Percentiles rank a stretch among this genome's conserved stretches.
phyloP scores from a whole-genome alignment of 2,797 vertebrate genomes.

The Limnodromus scolopaceus region DNA sequence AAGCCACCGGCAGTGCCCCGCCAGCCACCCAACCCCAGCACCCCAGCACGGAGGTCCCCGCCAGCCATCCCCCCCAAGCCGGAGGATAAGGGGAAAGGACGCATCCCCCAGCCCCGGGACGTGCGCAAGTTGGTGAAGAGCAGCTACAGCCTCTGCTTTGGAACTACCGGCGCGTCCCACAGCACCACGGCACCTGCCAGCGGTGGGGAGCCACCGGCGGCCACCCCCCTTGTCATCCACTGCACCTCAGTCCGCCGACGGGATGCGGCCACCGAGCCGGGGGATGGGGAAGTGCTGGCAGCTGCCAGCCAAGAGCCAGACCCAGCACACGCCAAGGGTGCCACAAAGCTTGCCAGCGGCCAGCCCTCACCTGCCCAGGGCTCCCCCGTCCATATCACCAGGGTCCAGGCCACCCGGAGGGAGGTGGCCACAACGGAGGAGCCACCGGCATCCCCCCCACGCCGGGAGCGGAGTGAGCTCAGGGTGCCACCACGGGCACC shows the following conservation, averaged over 20 bases:
- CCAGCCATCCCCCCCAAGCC: background rate
- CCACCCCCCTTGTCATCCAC: constrained; percentile 56
- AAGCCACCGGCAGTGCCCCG: constrained; percentile 66
- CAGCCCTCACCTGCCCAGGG: background rate
- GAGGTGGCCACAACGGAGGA: fast-evolving
- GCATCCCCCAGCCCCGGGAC: constrained; percentile 87
- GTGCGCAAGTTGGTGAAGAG: constrained; percentile 91
- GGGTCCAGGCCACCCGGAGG: constrained; percentile 42
- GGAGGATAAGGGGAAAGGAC: constrained; percentile 71
- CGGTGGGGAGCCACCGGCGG: background rate
- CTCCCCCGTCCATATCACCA: constrained; percentile 45
- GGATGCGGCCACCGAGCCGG: background rate
- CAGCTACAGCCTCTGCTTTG: constrained; percentile 87
- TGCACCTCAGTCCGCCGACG: constrained; percentile 52
- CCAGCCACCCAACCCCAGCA: constrained; percentile 47
- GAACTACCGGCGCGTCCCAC: background rate
- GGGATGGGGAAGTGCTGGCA: fast-evolving
- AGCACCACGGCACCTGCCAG: background rate
- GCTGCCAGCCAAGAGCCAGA: background rate
- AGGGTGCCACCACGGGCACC: background rate
- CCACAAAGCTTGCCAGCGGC: background rate
- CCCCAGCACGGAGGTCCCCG: background rate
- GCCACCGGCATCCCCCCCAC: background rate
- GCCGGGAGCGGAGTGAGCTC: constrained; percentile 54
- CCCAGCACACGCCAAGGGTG: background rate